Evolutionary conservation across 1,140 invertebrate species (phyloP).

Genomic region (Amyelois transitella): DNA sequence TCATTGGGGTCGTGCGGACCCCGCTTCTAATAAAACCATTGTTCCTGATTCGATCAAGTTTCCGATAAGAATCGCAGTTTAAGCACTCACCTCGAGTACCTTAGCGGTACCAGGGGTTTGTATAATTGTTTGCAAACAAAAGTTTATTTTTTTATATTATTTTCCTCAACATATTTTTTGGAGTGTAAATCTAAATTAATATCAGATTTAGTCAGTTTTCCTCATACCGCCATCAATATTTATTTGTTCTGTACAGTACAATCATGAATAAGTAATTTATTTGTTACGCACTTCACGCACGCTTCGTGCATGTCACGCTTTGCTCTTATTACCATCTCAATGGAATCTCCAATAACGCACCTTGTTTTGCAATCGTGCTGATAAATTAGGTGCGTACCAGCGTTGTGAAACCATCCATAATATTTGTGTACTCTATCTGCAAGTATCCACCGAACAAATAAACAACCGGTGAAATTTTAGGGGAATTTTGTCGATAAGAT

Average conservation of each 20-base stretch:
- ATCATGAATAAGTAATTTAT: neutral
- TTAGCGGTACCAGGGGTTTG: constrained; percentile 17
- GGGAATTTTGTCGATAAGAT: constrained; percentile 46
- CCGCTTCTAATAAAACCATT: constrained; percentile 38
- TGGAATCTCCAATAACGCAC: constrained; percentile 22
- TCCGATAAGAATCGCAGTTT: constrained; percentile 30
- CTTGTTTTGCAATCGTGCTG: constrained; percentile 34
- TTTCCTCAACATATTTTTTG: neutral
- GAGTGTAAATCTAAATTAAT: neutral
- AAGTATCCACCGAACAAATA: constrained; percentile 38
- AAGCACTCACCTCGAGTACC: constrained; percentile 12
- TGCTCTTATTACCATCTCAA: constrained; percentile 30
- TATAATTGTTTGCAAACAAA: constrained; percentile 22
- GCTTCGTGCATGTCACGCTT: neutral
- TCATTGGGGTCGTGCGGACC: constrained; percentile 39
- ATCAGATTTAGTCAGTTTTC: neutral
- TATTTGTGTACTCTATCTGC: constrained; percentile 51
- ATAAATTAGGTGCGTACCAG: constrained; percentile 21
- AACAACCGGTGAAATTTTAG: constrained; percentile 53
- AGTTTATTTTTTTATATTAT: neutral
- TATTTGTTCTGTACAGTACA: neutral
- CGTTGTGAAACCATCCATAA: constrained; percentile 42
- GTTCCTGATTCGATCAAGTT: constrained; percentile 38
- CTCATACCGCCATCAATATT: neutral
- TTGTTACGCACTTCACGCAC: neutral